Evolutionary conservation across 2,113 vertebrate genomes (phyloP), one percentile per base, ranked within the genome.

Genomic region (Picathartes gymnocephalus): DNA sequence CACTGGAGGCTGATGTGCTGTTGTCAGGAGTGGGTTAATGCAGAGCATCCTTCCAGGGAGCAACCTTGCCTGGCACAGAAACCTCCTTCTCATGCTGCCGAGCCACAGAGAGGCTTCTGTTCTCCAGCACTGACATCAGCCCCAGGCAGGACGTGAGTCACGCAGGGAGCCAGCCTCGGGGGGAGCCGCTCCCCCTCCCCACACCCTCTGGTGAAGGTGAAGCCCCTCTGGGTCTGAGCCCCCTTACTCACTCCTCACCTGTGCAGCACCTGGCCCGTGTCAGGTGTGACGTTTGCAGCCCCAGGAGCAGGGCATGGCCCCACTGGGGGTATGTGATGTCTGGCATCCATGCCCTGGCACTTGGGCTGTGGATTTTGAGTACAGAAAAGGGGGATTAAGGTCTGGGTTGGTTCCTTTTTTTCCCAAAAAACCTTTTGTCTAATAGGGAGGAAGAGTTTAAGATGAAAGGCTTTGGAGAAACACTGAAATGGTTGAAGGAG

Each of bases 91-190:
- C 35, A 2, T 53, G 56, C 70, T 47, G 79, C 89, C 2, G 25
- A 62, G 83, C 23, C 93, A 94, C 93, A 94, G 71, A 93, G 81
- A 82, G 39, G 64, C 90, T 87, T 88, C 69, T 95, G 89, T 95
- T 94, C 71, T 45, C 30, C 1, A 5, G 61, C 45, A 3, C 78
- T 97, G 93, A 95, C 91, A 66, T 97, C 97, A 98, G 78, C 85
- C 4, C 13, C 0, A 4, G 72, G 80, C 17, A 2, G 90, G 85
- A 57, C 45, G 3, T 72, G 95, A 95, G 74, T 86, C 95, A 81
- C 1, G 0, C 62, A 11, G 77, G 81, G 69, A 92, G 79, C 73
- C 86, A 90, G 88, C 70, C 86, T 89, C 18, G 0, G 47, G 7
- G 14, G 51, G 27, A 27, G 2, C 83, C 82, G 93, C 28, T 78